Conservation (phyloP, 2,888 invertebrate species). For the Drosophila demipolita region DNA sequence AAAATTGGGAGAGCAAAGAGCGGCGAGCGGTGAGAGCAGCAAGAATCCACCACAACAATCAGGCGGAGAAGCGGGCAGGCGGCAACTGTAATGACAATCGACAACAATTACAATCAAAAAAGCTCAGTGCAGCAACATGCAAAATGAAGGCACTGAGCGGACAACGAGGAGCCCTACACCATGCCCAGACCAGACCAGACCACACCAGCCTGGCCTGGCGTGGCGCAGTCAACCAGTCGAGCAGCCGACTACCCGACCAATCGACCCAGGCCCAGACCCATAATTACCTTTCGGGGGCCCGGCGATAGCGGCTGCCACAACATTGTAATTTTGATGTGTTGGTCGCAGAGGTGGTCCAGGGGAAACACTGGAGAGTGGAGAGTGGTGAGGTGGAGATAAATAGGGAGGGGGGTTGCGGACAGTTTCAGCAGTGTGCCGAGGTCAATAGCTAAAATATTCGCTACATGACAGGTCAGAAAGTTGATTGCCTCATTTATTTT, state of each 20-base stretch:
- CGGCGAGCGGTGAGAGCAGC: constrained; percentile 54
- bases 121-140: constrained; percentile 62
- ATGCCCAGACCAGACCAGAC: neutral
- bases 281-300: constrained; percentile 67
- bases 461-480: constrained; percentile 79
- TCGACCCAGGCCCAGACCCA: constrained; percentile 48
- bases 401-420: neutral
- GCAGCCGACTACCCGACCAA: neutral
- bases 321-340: constrained; percentile 71
- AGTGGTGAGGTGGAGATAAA: neutral
- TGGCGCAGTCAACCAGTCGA: constrained; percentile 35
- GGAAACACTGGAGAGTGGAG: neutral
- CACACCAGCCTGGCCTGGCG: constrained; percentile 4
- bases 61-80: constrained; percentile 39
- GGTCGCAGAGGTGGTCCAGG: constrained; percentile 27
- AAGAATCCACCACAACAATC: constrained; percentile 68
- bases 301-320: constrained; percentile 59
- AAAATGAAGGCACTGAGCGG: constrained; percentile 57
- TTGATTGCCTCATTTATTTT: constrained; percentile 79
- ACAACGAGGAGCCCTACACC: neutral
- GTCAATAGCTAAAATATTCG: constrained; percentile 80
- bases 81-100: constrained; percentile 78
- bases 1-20: neutral
- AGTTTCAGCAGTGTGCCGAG: constrained; percentile 44
- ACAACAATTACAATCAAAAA: constrained; percentile 80